Conservation (phyloP, 1,140 invertebrate species). For the Diuraphis noxia region DNA sequence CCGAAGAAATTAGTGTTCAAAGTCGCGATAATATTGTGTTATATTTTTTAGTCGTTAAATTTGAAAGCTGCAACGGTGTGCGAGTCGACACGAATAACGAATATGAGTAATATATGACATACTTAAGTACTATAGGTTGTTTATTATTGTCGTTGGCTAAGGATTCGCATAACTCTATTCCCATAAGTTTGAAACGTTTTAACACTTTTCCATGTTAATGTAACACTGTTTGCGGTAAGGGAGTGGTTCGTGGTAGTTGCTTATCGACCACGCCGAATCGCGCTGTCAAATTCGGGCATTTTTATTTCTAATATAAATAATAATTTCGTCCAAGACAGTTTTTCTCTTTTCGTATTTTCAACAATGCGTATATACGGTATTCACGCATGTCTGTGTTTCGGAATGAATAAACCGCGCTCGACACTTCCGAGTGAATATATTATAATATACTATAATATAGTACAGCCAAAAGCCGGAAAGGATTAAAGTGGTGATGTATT, state of each 20-base stretch:
- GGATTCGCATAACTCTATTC: not conserved
- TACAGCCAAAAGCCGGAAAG: not conserved
- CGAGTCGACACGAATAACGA: not conserved
- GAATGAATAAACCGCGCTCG: not conserved
- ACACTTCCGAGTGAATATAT: not conserved
- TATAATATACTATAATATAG: too few relatives aligned
- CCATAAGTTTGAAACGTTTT: not conserved
- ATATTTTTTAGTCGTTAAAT: not conserved
- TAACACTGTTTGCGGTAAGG: not conserved
- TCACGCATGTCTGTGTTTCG: not conserved
- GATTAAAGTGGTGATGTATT: not conserved
- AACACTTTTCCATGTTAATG: not conserved
- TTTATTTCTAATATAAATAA: conserved; percentile 4
- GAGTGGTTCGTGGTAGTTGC: not conserved
- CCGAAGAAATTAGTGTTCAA: not conserved
- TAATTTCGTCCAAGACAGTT: not conserved
- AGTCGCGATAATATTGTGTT: not conserved
- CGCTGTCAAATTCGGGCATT: not conserved
- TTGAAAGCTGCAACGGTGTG: not conserved
- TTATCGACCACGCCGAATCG: not conserved
- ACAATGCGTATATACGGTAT: too few relatives aligned
- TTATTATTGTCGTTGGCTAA: not conserved
- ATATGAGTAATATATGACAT: too few relatives aligned
- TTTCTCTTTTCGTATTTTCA: not conserved
- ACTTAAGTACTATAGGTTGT: not conserved